Percentiles rank a stretch among this genome's conserved stretches.
Evolutionary conservation across 2,797 vertebrate species (phyloP).

Genomic region (Salmo trutta): DNA sequence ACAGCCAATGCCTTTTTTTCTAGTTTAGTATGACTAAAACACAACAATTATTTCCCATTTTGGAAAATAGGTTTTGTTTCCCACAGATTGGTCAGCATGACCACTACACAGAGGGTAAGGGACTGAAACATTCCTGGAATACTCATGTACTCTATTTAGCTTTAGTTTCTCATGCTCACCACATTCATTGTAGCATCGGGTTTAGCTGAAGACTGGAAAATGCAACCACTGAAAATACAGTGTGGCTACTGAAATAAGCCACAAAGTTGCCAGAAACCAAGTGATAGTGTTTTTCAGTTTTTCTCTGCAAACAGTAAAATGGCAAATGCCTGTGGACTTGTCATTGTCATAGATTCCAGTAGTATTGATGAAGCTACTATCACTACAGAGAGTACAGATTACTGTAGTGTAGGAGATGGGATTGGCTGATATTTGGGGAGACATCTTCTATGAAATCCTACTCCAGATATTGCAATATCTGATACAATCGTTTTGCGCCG

Average conservation of each 20-base stretch:
- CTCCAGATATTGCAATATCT: no score
- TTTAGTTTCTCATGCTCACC: background rate
- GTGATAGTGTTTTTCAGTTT: background rate
- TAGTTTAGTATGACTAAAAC: no score
- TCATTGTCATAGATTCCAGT: background rate
- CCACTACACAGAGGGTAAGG: background rate
- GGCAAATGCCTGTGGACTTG: background rate
- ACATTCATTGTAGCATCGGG: background rate
- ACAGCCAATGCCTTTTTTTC: no score
- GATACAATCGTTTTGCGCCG: no score
- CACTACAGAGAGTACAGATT: background rate
- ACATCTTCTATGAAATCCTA: no score
- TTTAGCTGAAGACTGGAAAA: background rate
- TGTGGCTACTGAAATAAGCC: constrained; percentile 53
- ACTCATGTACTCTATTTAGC: background rate
- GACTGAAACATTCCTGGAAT: background rate
- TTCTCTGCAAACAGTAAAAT: background rate
- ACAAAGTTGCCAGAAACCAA: constrained; percentile 45
- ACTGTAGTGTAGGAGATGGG: no score
- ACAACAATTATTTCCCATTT: no score
- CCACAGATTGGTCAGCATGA: background rate
- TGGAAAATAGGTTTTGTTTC: background rate
- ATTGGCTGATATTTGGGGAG: no score
- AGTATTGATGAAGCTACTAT: background rate
- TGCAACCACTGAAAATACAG: constrained; percentile 59